Conservation (phyloP, 2,888 invertebrate genomes). For the Iphiclides podalirius region DNA sequence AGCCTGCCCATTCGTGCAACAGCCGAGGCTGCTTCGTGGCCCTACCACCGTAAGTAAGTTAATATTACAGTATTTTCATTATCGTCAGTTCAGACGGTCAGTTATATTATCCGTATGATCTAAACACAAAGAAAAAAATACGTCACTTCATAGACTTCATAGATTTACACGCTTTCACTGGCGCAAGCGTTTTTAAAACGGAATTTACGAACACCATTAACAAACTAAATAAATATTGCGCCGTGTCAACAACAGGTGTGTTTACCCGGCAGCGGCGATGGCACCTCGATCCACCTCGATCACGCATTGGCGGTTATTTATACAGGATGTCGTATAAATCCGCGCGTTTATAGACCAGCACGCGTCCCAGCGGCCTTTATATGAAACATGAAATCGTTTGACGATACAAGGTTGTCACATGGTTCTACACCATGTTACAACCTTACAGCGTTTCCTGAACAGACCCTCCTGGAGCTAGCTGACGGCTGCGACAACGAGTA, state of each 20-base stretch:
- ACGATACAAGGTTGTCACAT: too few species aligned
- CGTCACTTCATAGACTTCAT: background rate
- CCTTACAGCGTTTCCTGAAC: too few species aligned
- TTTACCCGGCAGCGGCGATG: constrained; percentile 1
- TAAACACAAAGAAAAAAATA: too few species aligned
- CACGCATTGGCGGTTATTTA: constrained; percentile 5
- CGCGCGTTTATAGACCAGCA: constrained; percentile 15
- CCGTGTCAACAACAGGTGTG: constrained; percentile 20
- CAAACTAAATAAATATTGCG: constrained; percentile 17
- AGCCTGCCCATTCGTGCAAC: too few species aligned
- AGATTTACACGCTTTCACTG: background rate
- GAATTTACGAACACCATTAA: constrained; percentile 8
- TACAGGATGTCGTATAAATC: constrained; percentile 11
- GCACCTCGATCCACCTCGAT: background rate
- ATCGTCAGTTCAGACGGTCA: too few species aligned
- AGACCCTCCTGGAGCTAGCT: too few species aligned
- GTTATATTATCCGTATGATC: too few species aligned
- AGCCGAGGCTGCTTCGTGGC: too few species aligned
- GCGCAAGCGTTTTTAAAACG: background rate
- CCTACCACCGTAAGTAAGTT: too few species aligned
- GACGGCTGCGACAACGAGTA: too few species aligned
- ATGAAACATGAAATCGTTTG: constrained; percentile 1
- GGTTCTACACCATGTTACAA: too few species aligned
- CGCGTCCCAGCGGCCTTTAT: constrained; percentile 1
- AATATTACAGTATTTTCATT: too few species aligned